Evolutionary conservation across 2,888 invertebrate genomes (phyloP).

Genomic region (Zhuqinia jingwanae): DNA sequence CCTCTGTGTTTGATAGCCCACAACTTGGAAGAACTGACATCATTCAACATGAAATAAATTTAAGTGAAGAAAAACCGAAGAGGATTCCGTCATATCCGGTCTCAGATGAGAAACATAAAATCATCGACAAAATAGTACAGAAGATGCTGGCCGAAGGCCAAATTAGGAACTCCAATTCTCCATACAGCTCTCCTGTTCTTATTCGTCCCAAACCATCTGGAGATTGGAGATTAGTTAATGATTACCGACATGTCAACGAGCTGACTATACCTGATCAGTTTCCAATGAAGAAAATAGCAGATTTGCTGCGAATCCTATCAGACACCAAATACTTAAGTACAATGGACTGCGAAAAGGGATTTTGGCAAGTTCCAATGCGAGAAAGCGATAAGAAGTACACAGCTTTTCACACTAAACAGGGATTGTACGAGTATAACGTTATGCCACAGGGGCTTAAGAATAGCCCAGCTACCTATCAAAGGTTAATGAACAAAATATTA

Average conservation of each 20-base stretch:
- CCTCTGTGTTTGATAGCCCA: constrained; percentile 14
- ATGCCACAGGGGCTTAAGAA: constrained; percentile 69
- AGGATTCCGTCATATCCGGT: not conserved
- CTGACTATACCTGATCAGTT: constrained; percentile 9
- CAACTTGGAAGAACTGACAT: not conserved
- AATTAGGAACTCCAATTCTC: constrained; percentile 44
- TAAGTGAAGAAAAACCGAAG: constrained; percentile 43
- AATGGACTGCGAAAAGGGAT: constrained; percentile 54
- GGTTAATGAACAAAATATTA: constrained; percentile 62
- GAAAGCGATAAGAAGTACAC: constrained; percentile 37
- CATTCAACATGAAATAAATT: constrained; percentile 28
- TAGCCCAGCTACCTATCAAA: constrained; percentile 58
- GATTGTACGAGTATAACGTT: constrained; percentile 40
- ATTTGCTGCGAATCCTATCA: constrained; percentile 29
- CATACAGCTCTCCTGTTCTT: constrained; percentile 42
- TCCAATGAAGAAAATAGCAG: constrained; percentile 46
- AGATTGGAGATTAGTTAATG: constrained; percentile 12
- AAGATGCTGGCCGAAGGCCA: no score
- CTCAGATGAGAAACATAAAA: constrained; percentile 7
- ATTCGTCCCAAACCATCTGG: constrained; percentile 46
- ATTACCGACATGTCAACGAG: constrained; percentile 42
- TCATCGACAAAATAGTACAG: constrained; percentile 43
- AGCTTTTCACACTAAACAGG: constrained; percentile 50
- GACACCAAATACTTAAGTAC: constrained; percentile 29
- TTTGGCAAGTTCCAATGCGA: constrained; percentile 55